These are phyloP conservation scores for Mesoclemmys tuberculata DNA, from an alignment of 2,113 vertebrate genomes.

Conservation along the genomic window DNA sequence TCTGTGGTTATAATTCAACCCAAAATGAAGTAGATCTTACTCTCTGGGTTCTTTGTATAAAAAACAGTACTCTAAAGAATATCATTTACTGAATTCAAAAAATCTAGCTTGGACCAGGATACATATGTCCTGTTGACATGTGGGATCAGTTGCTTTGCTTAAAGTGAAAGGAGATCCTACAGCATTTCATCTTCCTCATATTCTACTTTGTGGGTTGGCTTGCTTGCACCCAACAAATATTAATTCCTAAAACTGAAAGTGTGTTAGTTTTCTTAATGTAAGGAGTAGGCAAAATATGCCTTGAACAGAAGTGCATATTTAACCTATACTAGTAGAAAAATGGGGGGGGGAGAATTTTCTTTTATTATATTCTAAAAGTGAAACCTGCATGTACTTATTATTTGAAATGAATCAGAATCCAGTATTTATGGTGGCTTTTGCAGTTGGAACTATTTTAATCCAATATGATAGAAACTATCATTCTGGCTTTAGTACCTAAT, in stretches of 20 bases:
- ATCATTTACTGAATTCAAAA: conserved; percentile 8
- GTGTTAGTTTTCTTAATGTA: accelerated
- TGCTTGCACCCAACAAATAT: background rate
- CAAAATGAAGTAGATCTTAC: background rate
- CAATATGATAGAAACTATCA: background rate
- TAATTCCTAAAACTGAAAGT: background rate
- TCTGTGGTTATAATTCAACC: background rate
- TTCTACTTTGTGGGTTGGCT: background rate
- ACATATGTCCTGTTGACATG: background rate
- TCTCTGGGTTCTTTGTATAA: background rate
- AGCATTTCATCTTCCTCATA: accelerated
- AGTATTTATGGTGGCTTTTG: background rate
- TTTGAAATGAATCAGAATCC: background rate
- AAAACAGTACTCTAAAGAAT: background rate
- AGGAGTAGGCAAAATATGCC: background rate
- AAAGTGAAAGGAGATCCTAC: background rate
- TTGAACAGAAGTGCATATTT: background rate
- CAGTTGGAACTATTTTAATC: background rate
- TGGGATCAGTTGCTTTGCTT: background rate
- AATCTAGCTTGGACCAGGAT: background rate
- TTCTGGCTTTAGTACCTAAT: background rate
- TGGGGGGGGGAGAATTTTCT: background rate
- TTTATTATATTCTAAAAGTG: background rate
- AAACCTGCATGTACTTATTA: background rate
- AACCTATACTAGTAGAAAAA: background rate